phyloP scores from a whole-genome alignment of 2,888 invertebrate genomes.

The Masnerella sp. region DNA sequence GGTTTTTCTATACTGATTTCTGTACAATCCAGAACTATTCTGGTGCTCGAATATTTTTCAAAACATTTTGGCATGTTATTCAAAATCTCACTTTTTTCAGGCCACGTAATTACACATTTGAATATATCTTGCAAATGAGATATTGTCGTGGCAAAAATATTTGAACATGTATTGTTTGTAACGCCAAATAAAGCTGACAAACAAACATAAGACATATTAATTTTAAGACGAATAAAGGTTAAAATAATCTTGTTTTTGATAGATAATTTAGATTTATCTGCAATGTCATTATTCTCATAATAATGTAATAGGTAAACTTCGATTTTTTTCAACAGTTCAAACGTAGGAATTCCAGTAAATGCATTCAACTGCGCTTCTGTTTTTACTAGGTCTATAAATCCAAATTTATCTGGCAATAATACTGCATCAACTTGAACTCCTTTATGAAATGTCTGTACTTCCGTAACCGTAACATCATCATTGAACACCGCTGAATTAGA shows the following conservation, averaged over 20 bases:
- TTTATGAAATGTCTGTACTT: too few species aligned
- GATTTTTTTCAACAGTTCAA: too few species aligned
- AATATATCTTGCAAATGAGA: too few species aligned
- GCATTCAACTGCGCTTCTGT: neutral
- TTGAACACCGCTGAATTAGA: too few species aligned
- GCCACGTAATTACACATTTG: slow-evolving; percentile 28
- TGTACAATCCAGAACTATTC: slow-evolving; percentile 55
- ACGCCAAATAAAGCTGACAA: neutral
- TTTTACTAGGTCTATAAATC: neutral
- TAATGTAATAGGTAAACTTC: too few species aligned
- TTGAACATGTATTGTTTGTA: neutral
- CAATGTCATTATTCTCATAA: too few species aligned
- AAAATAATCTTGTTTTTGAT: neutral
- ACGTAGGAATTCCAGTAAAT: too few species aligned
- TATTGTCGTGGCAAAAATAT: too few species aligned
- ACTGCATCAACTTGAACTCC: too few species aligned
- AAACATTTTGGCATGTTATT: slow-evolving; percentile 48
- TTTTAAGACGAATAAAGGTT: neutral
- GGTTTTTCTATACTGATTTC: slow-evolving; percentile 54
- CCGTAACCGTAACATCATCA: too few species aligned
- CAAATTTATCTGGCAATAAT: neutral
- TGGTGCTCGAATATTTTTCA: slow-evolving; percentile 28
- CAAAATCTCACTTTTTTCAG: slow-evolving; percentile 41
- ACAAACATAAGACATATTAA: neutral
- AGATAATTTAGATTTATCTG: neutral